phyloP scores from a whole-genome alignment of 2,888 invertebrate species.

The Leuctra nigra region DNA sequence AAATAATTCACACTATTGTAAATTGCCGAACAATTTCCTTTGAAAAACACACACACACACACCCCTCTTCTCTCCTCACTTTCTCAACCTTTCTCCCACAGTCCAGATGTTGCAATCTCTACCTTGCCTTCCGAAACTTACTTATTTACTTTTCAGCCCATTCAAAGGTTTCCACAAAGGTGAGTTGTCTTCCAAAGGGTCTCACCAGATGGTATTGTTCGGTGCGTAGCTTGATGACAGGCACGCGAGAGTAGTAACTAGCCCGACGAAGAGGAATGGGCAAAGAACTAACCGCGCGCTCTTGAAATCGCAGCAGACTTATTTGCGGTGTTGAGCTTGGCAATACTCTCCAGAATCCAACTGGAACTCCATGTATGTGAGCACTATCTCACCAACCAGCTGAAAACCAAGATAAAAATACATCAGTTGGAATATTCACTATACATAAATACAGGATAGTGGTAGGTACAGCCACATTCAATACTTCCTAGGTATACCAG shows the following conservation, averaged over 20 bases:
- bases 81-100: neutral
- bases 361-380: slow-evolving; percentile 84
- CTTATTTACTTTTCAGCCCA: slow-evolving; percentile 15
- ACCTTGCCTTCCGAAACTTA: neutral
- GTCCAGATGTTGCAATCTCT: neutral
- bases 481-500: too few relatives aligned
- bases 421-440: neutral
- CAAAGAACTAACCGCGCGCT: neutral
- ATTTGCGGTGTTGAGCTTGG: slow-evolving; percentile 99
- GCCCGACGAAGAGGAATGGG: neutral
- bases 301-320: slow-evolving; percentile 49
- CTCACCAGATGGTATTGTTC: slow-evolving; percentile 25
- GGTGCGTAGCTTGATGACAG: slow-evolving; percentile 10
- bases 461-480: neutral
- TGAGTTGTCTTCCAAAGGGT: slow-evolving; percentile 28
- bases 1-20: slow-evolving; percentile 28
- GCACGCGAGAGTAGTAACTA: neutral
- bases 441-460: too few relatives aligned
- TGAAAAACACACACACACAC: neutral
- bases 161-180: slow-evolving; percentile 24
- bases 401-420: slow-evolving; percentile 19
- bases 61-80: too few relatives aligned
- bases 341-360: slow-evolving; percentile 98
- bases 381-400: slow-evolving; percentile 26
- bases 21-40: too few relatives aligned